A percentile compares a stretch with the other conserved stretches of the same genome.
Conservation (phyloP, 2,888 invertebrate genomes). For the Conomelus anceps region DNA sequence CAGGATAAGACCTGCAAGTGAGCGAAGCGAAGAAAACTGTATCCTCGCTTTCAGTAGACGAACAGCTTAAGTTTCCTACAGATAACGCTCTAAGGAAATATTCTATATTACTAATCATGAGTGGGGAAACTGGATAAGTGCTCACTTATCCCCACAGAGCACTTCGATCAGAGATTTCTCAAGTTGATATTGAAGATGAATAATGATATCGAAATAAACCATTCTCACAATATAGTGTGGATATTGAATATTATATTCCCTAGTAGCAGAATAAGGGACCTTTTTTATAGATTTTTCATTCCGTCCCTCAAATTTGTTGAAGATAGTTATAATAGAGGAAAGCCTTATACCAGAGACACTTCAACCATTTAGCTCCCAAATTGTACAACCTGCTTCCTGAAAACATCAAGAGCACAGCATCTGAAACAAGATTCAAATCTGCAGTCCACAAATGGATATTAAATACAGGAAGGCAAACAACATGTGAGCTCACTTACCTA, state of each 20-base stretch:
- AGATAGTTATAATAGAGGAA: too few relatives aligned
- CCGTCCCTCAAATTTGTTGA: too few relatives aligned
- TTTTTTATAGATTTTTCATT: neutral
- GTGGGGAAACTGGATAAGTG: neutral
- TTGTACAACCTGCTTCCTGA: too few relatives aligned
- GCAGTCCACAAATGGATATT: too few relatives aligned
- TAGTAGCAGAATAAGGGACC: neutral
- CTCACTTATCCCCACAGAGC: neutral
- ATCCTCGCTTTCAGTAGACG: neutral
- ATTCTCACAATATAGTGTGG: neutral
- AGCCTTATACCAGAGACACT: too few relatives aligned
- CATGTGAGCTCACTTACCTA: too few relatives aligned
- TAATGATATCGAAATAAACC: neutral
- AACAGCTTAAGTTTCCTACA: neutral
- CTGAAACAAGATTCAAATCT: too few relatives aligned
- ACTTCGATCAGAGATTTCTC: neutral
- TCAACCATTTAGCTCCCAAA: too few relatives aligned
- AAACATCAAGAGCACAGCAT: too few relatives aligned
- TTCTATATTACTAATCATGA: neutral
- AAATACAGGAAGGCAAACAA: too few relatives aligned
- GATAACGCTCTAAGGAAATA: neutral
- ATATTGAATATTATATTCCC: neutral
- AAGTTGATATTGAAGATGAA: neutral
- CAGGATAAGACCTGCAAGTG: neutral
- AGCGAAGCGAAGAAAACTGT: neutral